A percentile compares a stretch with the other conserved stretches of the same genome.
These are phyloP conservation scores for Spilarctia lutea DNA, from an alignment of 2,888 invertebrate genomes.

Conservation along the genomic window DNA sequence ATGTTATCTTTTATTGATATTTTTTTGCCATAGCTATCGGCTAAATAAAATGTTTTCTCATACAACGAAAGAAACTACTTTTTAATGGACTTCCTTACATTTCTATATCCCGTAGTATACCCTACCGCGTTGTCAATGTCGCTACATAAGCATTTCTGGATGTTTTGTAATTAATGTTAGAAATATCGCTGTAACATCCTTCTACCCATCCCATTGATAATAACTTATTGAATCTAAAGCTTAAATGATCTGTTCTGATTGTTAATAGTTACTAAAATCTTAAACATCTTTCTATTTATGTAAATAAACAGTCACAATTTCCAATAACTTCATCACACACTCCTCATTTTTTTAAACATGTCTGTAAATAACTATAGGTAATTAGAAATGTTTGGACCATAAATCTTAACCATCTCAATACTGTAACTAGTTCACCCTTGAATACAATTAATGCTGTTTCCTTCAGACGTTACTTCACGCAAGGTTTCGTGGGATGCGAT, in stretches of 20 bases:
- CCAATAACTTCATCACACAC: not conserved
- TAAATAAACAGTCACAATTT: not conserved
- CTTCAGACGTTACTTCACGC: conserved; percentile 27
- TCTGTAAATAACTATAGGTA: not conserved
- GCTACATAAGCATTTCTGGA: no score
- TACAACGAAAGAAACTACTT: not conserved
- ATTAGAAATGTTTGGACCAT: conserved; percentile 2
- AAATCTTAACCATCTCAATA: conserved; percentile 17
- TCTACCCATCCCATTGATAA: no score
- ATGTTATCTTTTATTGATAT: not conserved
- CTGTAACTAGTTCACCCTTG: conserved; percentile 29
- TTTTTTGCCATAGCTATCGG: not conserved
- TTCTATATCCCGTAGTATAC: not conserved
- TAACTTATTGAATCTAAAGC: no score
- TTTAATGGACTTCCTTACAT: not conserved
- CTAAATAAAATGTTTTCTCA: not conserved
- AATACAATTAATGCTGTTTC: conserved; percentile 33
- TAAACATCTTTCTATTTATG: not conserved
- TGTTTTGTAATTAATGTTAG: no score
- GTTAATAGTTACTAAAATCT: not conserved
- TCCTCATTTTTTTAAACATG: not conserved
- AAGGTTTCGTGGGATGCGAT: conserved; percentile 22
- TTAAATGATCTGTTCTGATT: no score
- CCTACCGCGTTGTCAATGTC: no score
- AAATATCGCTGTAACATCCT: no score